Conservation (phyloP, 1,140 invertebrate species). For the Rhopalosiphum padi region DNA sequence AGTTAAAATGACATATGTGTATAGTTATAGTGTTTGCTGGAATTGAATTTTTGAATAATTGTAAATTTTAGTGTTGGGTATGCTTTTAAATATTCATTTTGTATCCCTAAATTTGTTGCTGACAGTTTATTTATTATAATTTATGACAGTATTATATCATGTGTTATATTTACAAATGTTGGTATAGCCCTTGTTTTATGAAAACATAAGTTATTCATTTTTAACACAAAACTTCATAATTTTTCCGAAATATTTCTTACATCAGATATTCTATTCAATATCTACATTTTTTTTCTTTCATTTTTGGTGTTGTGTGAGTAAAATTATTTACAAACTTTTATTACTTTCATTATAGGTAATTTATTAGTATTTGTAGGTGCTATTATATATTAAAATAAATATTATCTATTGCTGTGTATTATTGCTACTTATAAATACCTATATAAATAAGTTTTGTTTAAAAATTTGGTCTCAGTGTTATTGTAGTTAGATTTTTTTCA, state of each 20-base stretch:
- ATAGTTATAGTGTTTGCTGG: neutral
- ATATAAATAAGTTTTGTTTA: too few species aligned
- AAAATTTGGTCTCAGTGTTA: too few species aligned
- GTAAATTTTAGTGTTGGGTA: neutral
- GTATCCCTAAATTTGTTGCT: neutral
- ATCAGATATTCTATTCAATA: neutral
- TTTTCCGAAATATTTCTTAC: neutral
- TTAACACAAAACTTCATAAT: neutral
- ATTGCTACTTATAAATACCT: too few species aligned
- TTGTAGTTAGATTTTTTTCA: too few species aligned
- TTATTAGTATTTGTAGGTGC: too few species aligned
- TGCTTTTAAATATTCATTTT: constrained; percentile 23
- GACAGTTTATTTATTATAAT: constrained; percentile 28
- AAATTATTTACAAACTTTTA: neutral
- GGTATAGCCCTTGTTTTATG: neutral
- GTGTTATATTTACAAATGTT: neutral
- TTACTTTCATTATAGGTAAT: too few species aligned
- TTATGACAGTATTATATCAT: neutral
- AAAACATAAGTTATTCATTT: constrained; percentile 2
- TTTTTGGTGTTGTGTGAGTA: neutral
- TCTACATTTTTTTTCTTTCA: neutral
- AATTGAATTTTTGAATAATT: constrained; percentile 10
- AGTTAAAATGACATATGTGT: neutral
- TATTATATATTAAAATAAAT: neutral
- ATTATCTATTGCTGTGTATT: neutral